Base-by-base conservation (phyloP, 2,113 vertebrate species). In the Balaeniceps rex region DNA sequence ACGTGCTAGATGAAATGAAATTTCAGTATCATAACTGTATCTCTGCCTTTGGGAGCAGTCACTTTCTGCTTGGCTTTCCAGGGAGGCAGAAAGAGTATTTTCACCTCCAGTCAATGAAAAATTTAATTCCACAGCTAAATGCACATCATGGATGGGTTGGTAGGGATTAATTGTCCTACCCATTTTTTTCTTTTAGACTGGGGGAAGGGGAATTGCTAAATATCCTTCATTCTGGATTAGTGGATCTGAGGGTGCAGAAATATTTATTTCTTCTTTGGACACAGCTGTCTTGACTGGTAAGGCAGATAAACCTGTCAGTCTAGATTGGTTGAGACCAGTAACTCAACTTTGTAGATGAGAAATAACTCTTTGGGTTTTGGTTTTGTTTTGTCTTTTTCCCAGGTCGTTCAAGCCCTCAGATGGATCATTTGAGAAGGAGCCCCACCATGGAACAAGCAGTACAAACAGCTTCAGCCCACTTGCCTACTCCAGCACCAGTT, bases 351-450 rank as follows among this genome's bases (percentile, higher is more conserved):
- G 33, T 81, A 78, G 64, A 47, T 88, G 88, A 90, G 86, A 76
- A 92, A 58, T 96, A 97, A 97, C 85, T 69, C 13, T 93, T 83
- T 60, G 94, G 87, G 86, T 5, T 64, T 64, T n/a, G 36, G 4
- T 49, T 84, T 71, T 33, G 5, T 40, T 87, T 49, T 51, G 12
- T 95, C 69, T 97, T 90, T 91, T 12, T 86, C 97, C 51, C 97
- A 99, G 99, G 98, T 84, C 98, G 96, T 71, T 97, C 98, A 51
- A 99, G 99, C 94, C 99, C 99, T 71, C 98, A 98, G 80, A 96
- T 98, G 89, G 99, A 99, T 65, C 89, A 99, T 84, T 96, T 99
- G 96, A 98, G 97, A 76, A 99, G 99, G 97, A 98, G 98, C 96
- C 98, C 99, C 51, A 97, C 98, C 46, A 96, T 99, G 97, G 99